phyloP scores from a whole-genome alignment of 1,140 invertebrate genomes.

The Geopemphigus sp. region DNA sequence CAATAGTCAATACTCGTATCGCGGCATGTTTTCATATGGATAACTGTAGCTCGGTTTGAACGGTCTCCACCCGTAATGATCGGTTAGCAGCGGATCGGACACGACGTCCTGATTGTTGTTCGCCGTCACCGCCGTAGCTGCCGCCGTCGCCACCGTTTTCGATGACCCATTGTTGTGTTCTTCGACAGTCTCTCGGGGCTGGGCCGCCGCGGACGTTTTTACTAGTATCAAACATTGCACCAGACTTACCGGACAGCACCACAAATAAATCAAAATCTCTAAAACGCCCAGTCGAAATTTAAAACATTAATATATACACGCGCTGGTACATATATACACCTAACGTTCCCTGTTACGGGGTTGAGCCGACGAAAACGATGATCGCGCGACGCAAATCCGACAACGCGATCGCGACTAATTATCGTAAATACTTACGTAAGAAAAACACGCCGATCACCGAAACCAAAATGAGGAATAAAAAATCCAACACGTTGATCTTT shows the following conservation, averaged over 20 bases:
- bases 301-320: too few species aligned
- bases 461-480: constrained; percentile 38
- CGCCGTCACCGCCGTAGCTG: not conserved
- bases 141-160: not conserved
- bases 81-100: constrained; percentile 25
- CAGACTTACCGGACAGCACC: constrained; percentile 40
- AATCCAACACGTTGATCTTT: constrained; percentile 32
- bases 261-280: constrained; percentile 16
- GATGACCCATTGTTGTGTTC: not conserved
- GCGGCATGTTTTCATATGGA: constrained; percentile 44
- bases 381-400: too few species aligned
- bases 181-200: not conserved
- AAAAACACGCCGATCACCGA: constrained; percentile 23
- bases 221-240: constrained; percentile 20
- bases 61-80: constrained; percentile 39
- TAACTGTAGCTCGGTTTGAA: constrained; percentile 44
- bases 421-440: constrained; percentile 29
- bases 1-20: constrained; percentile 23
- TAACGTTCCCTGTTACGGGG: too few species aligned
- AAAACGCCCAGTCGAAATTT: too few species aligned
- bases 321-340: too few species aligned
- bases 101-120: constrained; percentile 21
- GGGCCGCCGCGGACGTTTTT: not conserved
- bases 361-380: too few species aligned
- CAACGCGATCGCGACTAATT: too few species aligned